Base-by-base conservation (phyloP, 2,888 invertebrate genomes). In the Tiliacea citrago region DNA sequence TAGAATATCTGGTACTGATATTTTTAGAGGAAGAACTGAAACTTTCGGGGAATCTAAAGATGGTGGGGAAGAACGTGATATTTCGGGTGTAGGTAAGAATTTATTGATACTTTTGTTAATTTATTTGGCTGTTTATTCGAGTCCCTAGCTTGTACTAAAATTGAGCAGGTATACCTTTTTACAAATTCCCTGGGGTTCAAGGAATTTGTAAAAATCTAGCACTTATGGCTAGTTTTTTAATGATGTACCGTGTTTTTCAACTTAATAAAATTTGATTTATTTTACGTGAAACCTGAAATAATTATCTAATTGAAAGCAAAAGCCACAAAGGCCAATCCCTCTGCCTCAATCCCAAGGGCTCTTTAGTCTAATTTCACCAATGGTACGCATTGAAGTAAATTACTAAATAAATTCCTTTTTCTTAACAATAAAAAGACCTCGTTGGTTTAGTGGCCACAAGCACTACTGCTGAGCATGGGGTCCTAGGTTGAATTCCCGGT, bases 281-380 rank as follows among this genome's bases (percentile, higher is more conserved):
- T 29, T 29, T 39, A 39, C 39, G 3, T 5, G 39, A 39, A 39
- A 49, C 4, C 18, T 53, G 1, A n/a, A 69, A 68, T 13, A 45
- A 45, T 55, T 10, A n/a, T 6, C 10, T 21, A 69, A 21, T 24
- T 16, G 10, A 24, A 71, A 71, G 6, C 6, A 47, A 45, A 58
- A 45, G 1, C 10, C 39, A 57, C 35, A 58, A 39, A 63, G 7
- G 0, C 13, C 18, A 51, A 35, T 47, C 0, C n/a, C n/a, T n/a
- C n/a, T n/a, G n/a, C n/a, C n/a, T n/a, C n/a, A n/a, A n/a, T n/a
- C n/a, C n/a, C n/a, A n/a, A n/a, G n/a, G n/a, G n/a, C n/a, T 21
- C 39, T 21, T 61, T 12, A 16, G 2, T 1, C 13, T 55, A 16
- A 78, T 76, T 61, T 70, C 9, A 21, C 55, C 78, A 68, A 76